phyloP scores from a whole-genome alignment of 1,140 invertebrate species.

The Zaprionus ornatus region DNA sequence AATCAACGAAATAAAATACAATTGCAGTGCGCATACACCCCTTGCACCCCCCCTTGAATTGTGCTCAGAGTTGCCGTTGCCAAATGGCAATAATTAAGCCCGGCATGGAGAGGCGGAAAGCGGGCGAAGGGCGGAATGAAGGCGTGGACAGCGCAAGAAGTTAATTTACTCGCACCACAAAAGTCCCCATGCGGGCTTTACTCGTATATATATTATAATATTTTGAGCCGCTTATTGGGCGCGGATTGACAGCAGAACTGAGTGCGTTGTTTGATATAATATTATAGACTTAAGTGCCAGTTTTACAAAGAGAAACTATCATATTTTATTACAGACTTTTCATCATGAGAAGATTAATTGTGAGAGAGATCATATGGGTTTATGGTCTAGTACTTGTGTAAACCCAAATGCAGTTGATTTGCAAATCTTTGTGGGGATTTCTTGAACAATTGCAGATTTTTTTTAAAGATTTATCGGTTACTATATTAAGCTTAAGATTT shows the following conservation, averaged over 20 bases:
- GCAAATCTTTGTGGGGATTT: background rate
- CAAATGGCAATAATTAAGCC: slow-evolving; percentile 42
- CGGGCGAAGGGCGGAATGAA: background rate
- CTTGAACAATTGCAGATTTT: background rate
- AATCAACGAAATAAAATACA: slow-evolving; percentile 34
- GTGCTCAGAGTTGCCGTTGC: slow-evolving; percentile 6
- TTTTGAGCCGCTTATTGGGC: slow-evolving; percentile 1
- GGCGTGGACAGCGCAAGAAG: slow-evolving; percentile 9
- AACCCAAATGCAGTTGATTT: too few species aligned
- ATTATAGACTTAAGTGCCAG: too few species aligned
- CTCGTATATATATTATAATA: background rate
- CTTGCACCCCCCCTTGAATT: background rate
- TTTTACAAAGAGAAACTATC: too few species aligned
- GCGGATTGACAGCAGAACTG: background rate
- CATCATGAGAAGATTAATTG: too few species aligned
- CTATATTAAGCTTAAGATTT: too few species aligned
- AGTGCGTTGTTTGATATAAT: background rate
- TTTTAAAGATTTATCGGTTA: too few species aligned
- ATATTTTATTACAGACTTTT: too few species aligned
- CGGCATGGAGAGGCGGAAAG: background rate
- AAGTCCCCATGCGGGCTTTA: background rate
- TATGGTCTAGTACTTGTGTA: too few species aligned
- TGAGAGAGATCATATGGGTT: too few species aligned
- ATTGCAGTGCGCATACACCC: slow-evolving; percentile 10
- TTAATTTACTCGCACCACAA: slow-evolving; percentile 24